Evolutionary conservation across 2,113 vertebrate species (phyloP).

Genomic region (Riparia riparia): DNA sequence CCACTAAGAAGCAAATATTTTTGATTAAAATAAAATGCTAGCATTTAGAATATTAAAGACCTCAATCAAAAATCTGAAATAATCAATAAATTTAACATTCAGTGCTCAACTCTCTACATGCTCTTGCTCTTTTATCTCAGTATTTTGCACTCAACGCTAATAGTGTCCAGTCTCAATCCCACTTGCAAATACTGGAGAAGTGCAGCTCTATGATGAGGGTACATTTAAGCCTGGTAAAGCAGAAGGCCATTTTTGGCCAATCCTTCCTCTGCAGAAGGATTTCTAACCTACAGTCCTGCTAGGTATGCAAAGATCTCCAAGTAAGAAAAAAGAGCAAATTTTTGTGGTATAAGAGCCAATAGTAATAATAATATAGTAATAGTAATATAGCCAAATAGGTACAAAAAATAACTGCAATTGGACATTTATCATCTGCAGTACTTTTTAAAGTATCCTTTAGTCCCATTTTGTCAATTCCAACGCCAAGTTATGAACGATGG

Average conservation of each 20-base stretch:
- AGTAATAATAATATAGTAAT: too few relatives aligned
- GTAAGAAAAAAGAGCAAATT: neutral
- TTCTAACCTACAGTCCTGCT: neutral
- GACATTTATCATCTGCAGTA: neutral
- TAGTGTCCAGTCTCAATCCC: neutral
- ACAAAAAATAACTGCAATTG: neutral
- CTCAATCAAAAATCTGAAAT: neutral
- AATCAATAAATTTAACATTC: neutral
- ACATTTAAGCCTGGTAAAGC: neutral
- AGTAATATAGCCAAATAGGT: neutral
- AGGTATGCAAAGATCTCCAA: neutral
- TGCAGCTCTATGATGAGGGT: neutral
- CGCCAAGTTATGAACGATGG: neutral
- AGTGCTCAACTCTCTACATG: rapidly evolving
- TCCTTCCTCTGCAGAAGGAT: too few relatives aligned
- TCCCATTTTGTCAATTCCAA: neutral
- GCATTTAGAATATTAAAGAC: neutral
- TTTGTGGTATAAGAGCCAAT: neutral
- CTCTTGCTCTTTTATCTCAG: neutral
- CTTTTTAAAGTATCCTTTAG: neutral
- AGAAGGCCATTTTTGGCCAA: neutral
- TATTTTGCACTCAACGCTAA: neutral
- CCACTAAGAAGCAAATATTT: neutral
- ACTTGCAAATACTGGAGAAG: neutral
- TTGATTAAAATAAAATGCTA: neutral